These are phyloP conservation scores for Tychaedon coryphoeus DNA, from an alignment of 2,113 vertebrate genomes.

Conservation along the genomic window DNA sequence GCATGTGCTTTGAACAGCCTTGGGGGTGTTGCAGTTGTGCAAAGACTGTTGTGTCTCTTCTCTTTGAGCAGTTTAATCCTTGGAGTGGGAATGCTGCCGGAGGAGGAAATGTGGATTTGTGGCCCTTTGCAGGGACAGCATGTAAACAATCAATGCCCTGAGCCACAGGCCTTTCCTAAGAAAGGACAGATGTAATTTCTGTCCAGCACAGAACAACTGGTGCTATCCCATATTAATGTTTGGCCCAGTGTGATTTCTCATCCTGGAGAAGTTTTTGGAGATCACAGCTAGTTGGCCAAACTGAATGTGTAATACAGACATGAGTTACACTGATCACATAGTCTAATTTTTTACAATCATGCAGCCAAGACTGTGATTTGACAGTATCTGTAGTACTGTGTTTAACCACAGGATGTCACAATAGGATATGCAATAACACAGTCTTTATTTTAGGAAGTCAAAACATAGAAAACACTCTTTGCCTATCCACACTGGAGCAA, in stretches of 20 bases:
- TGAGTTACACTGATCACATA: neutral
- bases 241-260: neutral
- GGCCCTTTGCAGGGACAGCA: too few species aligned
- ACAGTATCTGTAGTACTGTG: neutral
- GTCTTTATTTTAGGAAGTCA: neutral
- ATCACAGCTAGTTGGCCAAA: neutral
- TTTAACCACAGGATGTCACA: slow-evolving; percentile 60
- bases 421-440: neutral
- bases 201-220: neutral
- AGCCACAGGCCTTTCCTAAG: neutral
- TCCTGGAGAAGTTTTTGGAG: neutral
- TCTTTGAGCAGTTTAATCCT: neutral
- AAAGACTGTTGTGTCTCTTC: neutral
- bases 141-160: rapidly evolving
- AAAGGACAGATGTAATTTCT: neutral
- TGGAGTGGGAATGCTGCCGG: neutral
- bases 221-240: neutral
- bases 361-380: neutral
- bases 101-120: neutral
- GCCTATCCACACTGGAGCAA: neutral
- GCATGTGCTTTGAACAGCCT: rapidly evolving
- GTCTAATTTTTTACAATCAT: rapidly evolving
- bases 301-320: rapidly evolving
- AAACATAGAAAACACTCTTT: neutral
- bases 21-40: neutral